These are phyloP conservation scores for Willisornis vidua DNA, from an alignment of 2,113 vertebrate genomes.

Conservation along the genomic window DNA sequence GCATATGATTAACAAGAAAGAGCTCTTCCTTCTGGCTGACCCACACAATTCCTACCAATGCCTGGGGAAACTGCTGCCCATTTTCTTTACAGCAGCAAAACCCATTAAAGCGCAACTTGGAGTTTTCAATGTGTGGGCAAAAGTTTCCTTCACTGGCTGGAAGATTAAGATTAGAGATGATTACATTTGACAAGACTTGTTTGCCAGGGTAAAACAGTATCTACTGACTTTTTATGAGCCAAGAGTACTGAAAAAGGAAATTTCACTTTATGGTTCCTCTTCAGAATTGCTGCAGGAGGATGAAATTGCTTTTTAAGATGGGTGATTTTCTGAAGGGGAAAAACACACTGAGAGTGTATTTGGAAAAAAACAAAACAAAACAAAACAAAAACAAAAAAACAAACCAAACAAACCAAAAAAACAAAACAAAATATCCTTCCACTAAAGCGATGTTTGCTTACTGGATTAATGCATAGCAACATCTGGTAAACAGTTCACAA, in stretches of 20 bases:
- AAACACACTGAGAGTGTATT: background rate
- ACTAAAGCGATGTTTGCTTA: background rate
- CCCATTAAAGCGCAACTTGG: background rate
- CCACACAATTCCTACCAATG: accelerated
- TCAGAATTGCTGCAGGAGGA: background rate
- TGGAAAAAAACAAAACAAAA: background rate
- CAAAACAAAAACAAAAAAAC: background rate
- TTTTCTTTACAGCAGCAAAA: background rate
- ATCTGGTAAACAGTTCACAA: background rate
- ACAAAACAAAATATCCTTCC: background rate
- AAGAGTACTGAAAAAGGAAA: background rate
- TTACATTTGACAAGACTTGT: background rate
- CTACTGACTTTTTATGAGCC: background rate
- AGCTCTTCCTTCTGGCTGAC: background rate
- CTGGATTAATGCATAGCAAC: background rate
- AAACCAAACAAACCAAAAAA: background rate
- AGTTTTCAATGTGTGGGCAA: background rate
- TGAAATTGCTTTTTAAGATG: background rate
- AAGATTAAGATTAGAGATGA: background rate
- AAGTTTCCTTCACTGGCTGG: background rate
- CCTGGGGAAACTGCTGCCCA: background rate
- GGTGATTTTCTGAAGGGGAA: background rate
- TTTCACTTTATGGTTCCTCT: background rate
- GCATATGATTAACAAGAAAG: background rate
- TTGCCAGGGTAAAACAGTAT: background rate